Evolutionary conservation across 1,140 invertebrate genomes (phyloP), one percentile per base, ranked within the genome.

Genomic region (Macrosteles quadrilineatus): DNA sequence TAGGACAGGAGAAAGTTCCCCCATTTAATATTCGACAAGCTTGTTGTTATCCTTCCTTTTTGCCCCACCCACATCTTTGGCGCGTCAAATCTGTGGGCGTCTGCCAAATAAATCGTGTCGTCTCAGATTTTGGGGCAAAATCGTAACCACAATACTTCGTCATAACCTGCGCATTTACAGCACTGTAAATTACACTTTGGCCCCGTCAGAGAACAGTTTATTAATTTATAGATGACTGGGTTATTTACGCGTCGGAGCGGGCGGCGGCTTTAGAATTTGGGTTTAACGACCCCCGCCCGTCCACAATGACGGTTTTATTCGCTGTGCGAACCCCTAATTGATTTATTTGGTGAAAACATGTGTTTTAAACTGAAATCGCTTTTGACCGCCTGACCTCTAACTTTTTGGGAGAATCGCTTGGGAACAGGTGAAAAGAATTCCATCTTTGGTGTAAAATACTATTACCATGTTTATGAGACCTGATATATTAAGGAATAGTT

Each of bases 31-130:
- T n/a, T n/a, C n/a, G n/a, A n/a, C n/a, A n/a, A n/a, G n/a, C n/a
- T n/a, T n/a, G n/a, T n/a, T n/a, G n/a, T n/a, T n/a, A n/a, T n/a
- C n/a, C n/a, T n/a, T n/a, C n/a, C n/a, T n/a, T n/a, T n/a, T n/a
- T n/a, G 14, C 4, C 32, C 32, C 32, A 36, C 32, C 14, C 32
- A 14, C 32, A 36, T 36, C 14, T 14, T 36, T 14, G 32, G 32
- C 32, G 4, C 32, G 32, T 36, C 32, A 36, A 36, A 14, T 3
- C 21, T 6, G 47, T 50, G 47, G 47, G 47, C 47, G 47, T 50
- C 47, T 50, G 47, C n/a, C 47, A 17, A 50, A 50, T 50, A 50
- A 50, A 50, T 50, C 47, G 47, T n/a, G 6, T 50, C 21, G n/a
- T 9, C 47, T 21, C 14, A 50, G 47, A 50, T 50, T 50, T 50